Evolutionary conservation across 2,113 vertebrate genomes (phyloP), one percentile per base, ranked within the genome.

Genomic region (Xiphorhynchus elegans): DNA sequence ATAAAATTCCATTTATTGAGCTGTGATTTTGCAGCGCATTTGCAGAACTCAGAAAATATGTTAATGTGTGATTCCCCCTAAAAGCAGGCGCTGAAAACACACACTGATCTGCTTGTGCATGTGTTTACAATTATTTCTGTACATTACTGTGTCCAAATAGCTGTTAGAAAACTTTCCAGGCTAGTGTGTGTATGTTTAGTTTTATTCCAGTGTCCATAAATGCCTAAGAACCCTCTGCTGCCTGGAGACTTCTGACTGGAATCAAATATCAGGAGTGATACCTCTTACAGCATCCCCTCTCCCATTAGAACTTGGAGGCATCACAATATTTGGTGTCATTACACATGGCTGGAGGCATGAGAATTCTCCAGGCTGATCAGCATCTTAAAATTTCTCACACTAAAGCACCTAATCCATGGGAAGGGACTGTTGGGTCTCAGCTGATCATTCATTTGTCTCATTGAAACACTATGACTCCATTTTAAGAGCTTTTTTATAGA

Each of bases 401-500:
- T 77, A 80, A 67, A 42, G 35, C 58, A 84, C 90, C 73, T 92
- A 96, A 97, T 87, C 91, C 70, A 14, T 91, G 11, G 1, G 75
- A 74, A 93, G 94, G 44, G 77, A 37, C 86, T 64, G 47, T 7
- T 72, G 11, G 89, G 84, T 67, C 94, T 93, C 49, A 13, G 95
- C 96, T 84, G 63, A 97, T 90, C 93, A 93, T 31, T 95, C 91
- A 31, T 97, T 97, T 98, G 97, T 98, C 97, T 97, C 89, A 20
- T 86, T 95, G 96, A 97, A 97, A 98, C 98, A 97, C 97, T 97
- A 96, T 91, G 98, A 97, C 96, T 98, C 98, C 95, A 2, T 69
- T 98, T 98, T 98, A 98, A 98, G 98, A 98, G 97, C 93, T 83
- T 96, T 98, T 98, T 98, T 98, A 98, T 98, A 98, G 98, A 98